phyloP scores from a whole-genome alignment of 1,140 invertebrate genomes.

The Anastrepha obliqua region DNA sequence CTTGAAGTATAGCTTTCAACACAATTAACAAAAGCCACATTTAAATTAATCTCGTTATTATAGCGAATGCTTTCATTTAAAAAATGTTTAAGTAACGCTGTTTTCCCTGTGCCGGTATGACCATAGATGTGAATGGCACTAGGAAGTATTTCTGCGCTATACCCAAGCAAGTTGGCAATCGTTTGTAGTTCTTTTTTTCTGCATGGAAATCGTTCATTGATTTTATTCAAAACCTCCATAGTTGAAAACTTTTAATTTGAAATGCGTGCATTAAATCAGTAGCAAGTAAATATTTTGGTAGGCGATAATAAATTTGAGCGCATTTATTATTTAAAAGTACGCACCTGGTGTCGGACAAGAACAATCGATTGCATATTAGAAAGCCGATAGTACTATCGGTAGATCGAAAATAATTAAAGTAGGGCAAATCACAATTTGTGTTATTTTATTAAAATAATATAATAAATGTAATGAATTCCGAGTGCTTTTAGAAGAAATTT shows the following conservation, averaged over 20 bases:
- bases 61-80: constrained; percentile 75
- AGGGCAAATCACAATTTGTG: too few species aligned
- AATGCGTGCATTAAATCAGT: too few species aligned
- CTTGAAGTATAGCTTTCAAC: constrained; percentile 86
- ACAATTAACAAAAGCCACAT: constrained; percentile 84
- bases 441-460: too few species aligned
- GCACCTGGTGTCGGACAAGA: not conserved
- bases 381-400: too few species aligned
- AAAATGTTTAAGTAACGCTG: constrained; percentile 77
- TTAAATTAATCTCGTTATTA: constrained; percentile 76
- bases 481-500: too few species aligned
- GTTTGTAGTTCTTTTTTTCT: not conserved
- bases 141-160: constrained; percentile 77
- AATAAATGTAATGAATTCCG: too few species aligned
- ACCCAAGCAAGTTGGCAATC: not conserved
- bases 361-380: not conserved
- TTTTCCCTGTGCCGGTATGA: constrained; percentile 88
- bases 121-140: constrained; percentile 85
- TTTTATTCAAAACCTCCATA: constrained; percentile 12
- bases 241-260: not conserved
- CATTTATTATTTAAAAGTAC: not conserved
- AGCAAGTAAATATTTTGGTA: too few species aligned
- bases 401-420: too few species aligned
- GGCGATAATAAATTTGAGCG: too few species aligned
- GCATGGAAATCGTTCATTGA: not conserved